Percentiles rank a stretch among this genome's conserved stretches.
These are phyloP conservation scores for Gonatopus flavifemur DNA, from an alignment of 1,140 invertebrate genomes.

Conservation along the genomic window DNA sequence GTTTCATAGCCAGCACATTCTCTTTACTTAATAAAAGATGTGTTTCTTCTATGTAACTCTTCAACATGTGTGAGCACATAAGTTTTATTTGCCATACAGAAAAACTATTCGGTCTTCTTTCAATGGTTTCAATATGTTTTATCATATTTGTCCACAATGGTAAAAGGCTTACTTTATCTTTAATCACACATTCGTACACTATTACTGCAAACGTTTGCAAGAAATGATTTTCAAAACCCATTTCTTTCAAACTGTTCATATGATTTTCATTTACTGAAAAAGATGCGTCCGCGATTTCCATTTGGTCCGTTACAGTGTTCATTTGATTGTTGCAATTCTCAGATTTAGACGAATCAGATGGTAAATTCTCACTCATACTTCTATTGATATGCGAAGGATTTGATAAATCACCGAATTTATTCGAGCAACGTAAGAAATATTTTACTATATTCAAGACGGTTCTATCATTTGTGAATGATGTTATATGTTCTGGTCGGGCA, in stretches of 20 bases:
- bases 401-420: constrained; percentile 19
- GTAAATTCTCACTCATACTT: too few relatives aligned
- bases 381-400: constrained; percentile 5
- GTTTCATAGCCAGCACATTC: constrained; percentile 61
- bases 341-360: too few relatives aligned
- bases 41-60: constrained; percentile 31
- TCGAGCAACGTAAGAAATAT: constrained; percentile 61
- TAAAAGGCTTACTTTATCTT: constrained; percentile 80
- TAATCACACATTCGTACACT: constrained; percentile 83
- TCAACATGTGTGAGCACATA: constrained; percentile 56
- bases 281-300: constrained; percentile 38
- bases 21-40: constrained; percentile 54
- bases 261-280: constrained; percentile 17
- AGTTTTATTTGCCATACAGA: constrained; percentile 71
- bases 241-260: constrained; percentile 14
- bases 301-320: constrained; percentile 31
- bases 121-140: constrained; percentile 61
- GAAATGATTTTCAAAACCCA: constrained; percentile 58
- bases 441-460: constrained; percentile 66
- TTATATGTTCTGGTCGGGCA: constrained; percentile 62
- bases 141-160: constrained; percentile 72
- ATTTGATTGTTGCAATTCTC: constrained; percentile 16
- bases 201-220: constrained; percentile 73
- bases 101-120: constrained; percentile 52
- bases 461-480: constrained; percentile 69